Evolutionary conservation across 2,113 vertebrate species (phyloP).

Genomic region (Hylia prasina): DNA sequence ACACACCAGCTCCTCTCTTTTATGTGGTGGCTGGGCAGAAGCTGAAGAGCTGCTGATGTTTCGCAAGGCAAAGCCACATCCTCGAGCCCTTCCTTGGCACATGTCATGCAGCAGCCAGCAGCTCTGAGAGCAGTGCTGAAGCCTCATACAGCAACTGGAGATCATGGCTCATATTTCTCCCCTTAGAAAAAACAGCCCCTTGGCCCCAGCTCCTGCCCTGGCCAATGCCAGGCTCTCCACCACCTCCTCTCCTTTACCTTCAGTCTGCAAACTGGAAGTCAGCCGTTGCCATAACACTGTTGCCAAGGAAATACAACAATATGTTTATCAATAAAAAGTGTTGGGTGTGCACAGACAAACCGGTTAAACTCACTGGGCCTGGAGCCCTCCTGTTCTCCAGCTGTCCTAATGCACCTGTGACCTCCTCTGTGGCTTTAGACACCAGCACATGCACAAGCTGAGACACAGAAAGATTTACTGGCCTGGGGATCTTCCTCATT

Average conservation of each 20-base stretch:
- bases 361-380: neutral
- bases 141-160: neutral
- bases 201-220: neutral
- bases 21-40: neutral
- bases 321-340: neutral
- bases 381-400: neutral
- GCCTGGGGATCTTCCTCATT: neutral
- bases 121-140: neutral
- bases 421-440: neutral
- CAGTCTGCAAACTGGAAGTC: neutral
- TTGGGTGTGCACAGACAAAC: neutral
- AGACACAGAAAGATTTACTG: neutral
- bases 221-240: neutral
- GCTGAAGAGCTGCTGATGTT: neutral
- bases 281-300: constrained; percentile 28
- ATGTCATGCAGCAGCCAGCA: rapidly evolving
- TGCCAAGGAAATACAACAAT: constrained; percentile 5
- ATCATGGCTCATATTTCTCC: neutral
- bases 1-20: neutral
- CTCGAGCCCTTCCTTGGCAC: neutral
- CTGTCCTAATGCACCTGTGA: neutral
- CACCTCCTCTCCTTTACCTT: neutral
- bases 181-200: neutral
- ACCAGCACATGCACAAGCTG: rapidly evolving
- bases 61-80: neutral